Percentiles rank a stretch among this genome's conserved stretches.
phyloP scores from a whole-genome alignment of 2,888 invertebrate species.

The Gerris lacustris region DNA sequence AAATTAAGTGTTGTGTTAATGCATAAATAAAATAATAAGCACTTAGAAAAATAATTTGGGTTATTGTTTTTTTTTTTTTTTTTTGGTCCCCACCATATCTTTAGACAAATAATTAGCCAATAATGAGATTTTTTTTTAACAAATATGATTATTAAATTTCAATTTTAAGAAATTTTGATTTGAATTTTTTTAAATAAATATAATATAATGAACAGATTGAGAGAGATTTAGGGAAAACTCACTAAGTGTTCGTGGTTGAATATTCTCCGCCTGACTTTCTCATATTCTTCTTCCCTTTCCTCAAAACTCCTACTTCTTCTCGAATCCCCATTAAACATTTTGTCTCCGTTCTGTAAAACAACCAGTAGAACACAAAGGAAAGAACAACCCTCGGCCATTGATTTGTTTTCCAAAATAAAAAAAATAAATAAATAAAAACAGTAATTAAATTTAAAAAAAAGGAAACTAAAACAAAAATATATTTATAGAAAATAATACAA shows the following conservation, averaged over 20 bases:
- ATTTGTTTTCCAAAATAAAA: conserved; percentile 15
- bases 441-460: background rate
- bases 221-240: conserved; percentile 28
- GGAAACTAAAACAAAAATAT: background rate
- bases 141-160: no score
- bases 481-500: no score
- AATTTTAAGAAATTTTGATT: no score
- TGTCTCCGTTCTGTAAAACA: conserved; percentile 44
- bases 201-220: no score
- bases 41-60: no score
- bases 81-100: no score
- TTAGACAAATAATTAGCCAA: no score
- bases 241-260: conserved; percentile 49
- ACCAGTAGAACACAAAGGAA: conserved; percentile 13
- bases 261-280: conserved; percentile 71
- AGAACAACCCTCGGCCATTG: conserved; percentile 11
- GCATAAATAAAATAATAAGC: no score
- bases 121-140: no score
- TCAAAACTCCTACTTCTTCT: conserved; percentile 75
- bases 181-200: no score
- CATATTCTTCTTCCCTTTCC: conserved; percentile 82
- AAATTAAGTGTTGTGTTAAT: no score
- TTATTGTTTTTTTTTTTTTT: no score
- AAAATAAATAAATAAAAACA: background rate
- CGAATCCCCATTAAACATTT: conserved; percentile 49